Evolutionary conservation across 1,140 invertebrate genomes (phyloP).

Genomic region (Scaptomyza hsui): DNA sequence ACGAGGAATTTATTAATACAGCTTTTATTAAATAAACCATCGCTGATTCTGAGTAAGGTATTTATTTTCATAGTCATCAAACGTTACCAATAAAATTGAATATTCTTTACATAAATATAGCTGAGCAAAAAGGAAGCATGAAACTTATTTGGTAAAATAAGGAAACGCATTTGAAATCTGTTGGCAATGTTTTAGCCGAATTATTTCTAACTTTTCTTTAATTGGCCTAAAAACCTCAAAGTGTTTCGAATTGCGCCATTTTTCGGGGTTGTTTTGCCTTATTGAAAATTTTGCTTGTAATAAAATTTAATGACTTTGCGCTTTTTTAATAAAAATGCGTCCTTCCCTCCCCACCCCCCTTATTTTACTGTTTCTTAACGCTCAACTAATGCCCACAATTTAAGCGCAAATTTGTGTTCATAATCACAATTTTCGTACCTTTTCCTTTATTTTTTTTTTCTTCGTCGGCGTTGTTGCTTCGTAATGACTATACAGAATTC

Average conservation of each 20-base stretch:
- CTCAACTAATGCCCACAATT: slow-evolving; percentile 59
- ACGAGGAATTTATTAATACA: too few species aligned
- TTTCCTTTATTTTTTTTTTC: slow-evolving; percentile 40
- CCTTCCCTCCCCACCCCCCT: slow-evolving; percentile 14
- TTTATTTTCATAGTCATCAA: not conserved
- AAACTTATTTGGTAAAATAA: slow-evolving; percentile 2
- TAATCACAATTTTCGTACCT: slow-evolving; percentile 78
- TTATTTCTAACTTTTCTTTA: slow-evolving; percentile 11
- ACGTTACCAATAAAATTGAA: not conserved
- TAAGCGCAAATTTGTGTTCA: slow-evolving; percentile 80
- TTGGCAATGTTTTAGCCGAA: not conserved
- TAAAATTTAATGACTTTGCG: slow-evolving; percentile 82
- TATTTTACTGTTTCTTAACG: slow-evolving; percentile 1
- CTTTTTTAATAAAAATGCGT: slow-evolving; percentile 71
- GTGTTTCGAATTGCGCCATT: slow-evolving; percentile 1
- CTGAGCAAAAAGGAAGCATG: not conserved
- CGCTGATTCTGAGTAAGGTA: too few species aligned
- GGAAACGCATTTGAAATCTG: not conserved
- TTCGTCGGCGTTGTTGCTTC: slow-evolving; percentile 13
- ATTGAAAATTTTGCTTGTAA: slow-evolving; percentile 82
- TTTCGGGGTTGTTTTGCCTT: slow-evolving; percentile 50
- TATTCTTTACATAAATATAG: not conserved
- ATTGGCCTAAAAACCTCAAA: slow-evolving; percentile 35
- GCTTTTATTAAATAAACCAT: too few species aligned
- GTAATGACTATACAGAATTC: slow-evolving; percentile 74